These are phyloP conservation scores for Andricus curvator DNA, from an alignment of 2,888 invertebrate genomes.

Conservation along the genomic window DNA sequence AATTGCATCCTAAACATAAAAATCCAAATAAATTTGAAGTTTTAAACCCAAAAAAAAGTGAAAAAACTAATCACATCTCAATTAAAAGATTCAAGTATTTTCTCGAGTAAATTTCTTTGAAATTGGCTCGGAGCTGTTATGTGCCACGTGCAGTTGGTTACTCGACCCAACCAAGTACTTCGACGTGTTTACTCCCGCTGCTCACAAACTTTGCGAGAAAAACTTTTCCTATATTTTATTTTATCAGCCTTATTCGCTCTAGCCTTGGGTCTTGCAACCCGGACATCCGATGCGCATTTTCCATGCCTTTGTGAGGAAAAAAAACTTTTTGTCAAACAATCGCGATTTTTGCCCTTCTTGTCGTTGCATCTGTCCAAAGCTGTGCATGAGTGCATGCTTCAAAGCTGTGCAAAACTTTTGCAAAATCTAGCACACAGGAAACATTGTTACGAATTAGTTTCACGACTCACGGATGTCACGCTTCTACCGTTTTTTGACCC, in stretches of 20 bases:
- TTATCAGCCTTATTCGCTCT: neutral
- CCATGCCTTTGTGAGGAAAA: neutral
- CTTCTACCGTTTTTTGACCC: no score
- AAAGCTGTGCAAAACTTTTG: slow-evolving; percentile 10
- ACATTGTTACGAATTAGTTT: slow-evolving; percentile 32
- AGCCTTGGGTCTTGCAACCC: neutral
- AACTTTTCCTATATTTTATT: slow-evolving; percentile 7
- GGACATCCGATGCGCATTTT: neutral
- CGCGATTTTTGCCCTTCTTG: slow-evolving; percentile 3
- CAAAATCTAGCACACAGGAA: slow-evolving; percentile 20
- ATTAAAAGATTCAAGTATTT: neutral
- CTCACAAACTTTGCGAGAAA: slow-evolving; percentile 2
- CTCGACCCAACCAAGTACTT: neutral
- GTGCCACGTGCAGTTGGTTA: neutral
- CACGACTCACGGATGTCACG: slow-evolving; percentile 22
- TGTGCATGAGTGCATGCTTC: slow-evolving; percentile 13
- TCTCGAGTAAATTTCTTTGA: slow-evolving; percentile 1
- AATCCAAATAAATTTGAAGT: neutral
- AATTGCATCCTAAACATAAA: no score
- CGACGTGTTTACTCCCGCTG: slow-evolving; percentile 8
- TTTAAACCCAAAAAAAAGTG: neutral
- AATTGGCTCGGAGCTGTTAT: slow-evolving; percentile 11
- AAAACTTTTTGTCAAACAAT: slow-evolving; percentile 23
- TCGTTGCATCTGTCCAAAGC: neutral
- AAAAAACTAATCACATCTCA: neutral